Conservation (phyloP, 2,888 invertebrate species). For the Idaea dimidiata region DNA sequence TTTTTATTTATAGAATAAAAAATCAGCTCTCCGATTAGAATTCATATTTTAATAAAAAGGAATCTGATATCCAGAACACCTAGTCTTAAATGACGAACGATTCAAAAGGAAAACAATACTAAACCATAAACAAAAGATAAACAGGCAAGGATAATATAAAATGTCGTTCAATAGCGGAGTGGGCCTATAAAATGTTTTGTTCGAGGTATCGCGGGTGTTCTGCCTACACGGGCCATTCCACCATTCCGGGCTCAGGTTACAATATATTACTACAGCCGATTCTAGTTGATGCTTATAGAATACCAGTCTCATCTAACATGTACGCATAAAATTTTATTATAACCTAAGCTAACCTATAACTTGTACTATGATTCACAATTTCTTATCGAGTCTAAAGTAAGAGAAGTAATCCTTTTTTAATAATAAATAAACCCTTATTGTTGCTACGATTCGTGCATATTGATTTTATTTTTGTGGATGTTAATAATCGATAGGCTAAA, state of each 20-base stretch:
- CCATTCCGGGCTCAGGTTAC: not conserved
- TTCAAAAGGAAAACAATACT: not conserved
- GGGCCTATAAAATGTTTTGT: slow-evolving; percentile 19
- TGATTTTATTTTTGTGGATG: not conserved
- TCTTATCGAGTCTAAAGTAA: not conserved
- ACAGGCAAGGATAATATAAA: not conserved
- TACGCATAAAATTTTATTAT: slow-evolving; percentile 7
- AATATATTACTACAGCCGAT: slow-evolving; percentile 9
- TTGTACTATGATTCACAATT: slow-evolving; percentile 8
- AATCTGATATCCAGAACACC: not conserved
- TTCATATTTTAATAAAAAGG: not conserved
- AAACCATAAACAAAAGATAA: not conserved
- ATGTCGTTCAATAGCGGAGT: not conserved
- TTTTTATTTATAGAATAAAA: too few species aligned
- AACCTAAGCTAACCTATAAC: slow-evolving; percentile 9
- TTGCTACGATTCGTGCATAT: not conserved
- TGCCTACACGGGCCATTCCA: slow-evolving; percentile 11
- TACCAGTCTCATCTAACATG: not conserved
- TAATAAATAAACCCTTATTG: not conserved
- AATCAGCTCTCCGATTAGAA: not conserved
- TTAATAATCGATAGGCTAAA: not conserved
- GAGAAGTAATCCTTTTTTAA: not conserved
- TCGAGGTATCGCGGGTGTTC: slow-evolving; percentile 25
- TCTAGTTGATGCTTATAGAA: not conserved
- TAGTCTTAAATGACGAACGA: not conserved